Conservation (phyloP, 2,888 invertebrate genomes). For the Synanthedon tipuliformis region DNA sequence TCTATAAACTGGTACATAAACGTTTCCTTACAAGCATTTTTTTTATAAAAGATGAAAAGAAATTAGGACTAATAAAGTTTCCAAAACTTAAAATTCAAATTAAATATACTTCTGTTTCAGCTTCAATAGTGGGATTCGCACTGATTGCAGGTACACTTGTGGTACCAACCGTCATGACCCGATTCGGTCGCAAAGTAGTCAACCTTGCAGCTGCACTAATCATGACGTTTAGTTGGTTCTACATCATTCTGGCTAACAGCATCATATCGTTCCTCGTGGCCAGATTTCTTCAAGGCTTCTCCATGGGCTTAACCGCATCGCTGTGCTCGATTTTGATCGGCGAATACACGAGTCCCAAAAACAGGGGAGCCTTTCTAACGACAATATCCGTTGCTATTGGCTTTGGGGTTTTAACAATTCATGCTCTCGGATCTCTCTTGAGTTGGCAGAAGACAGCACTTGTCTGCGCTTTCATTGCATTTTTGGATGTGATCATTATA, state of each 20-base stretch:
- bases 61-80: not conserved
- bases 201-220: constrained; percentile 40
- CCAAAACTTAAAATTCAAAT: not conserved
- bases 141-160: constrained; percentile 8
- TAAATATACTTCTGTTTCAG: constrained; percentile 5
- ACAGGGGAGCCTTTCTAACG: constrained; percentile 68
- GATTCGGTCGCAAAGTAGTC: constrained; percentile 48
- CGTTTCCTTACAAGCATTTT: too few species aligned
- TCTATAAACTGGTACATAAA: too few species aligned
- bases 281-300: constrained; percentile 31
- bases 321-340: constrained; percentile 50
- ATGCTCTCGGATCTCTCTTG: constrained; percentile 63
- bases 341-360: constrained; percentile 59
- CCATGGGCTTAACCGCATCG: constrained; percentile 50
- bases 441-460: constrained; percentile 56
- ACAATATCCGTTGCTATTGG: constrained; percentile 66
- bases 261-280: constrained; percentile 18
- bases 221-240: constrained; percentile 49
- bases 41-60: too few species aligned
- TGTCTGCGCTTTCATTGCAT: constrained; percentile 35
- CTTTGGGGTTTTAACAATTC: constrained; percentile 64
- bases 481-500: constrained; percentile 26
- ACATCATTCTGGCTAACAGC: constrained; percentile 25
- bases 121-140: constrained; percentile 10
- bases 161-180: constrained; percentile 32